Conservation (phyloP, 2,797 vertebrate species). For the Hybognathus amarus region DNA sequence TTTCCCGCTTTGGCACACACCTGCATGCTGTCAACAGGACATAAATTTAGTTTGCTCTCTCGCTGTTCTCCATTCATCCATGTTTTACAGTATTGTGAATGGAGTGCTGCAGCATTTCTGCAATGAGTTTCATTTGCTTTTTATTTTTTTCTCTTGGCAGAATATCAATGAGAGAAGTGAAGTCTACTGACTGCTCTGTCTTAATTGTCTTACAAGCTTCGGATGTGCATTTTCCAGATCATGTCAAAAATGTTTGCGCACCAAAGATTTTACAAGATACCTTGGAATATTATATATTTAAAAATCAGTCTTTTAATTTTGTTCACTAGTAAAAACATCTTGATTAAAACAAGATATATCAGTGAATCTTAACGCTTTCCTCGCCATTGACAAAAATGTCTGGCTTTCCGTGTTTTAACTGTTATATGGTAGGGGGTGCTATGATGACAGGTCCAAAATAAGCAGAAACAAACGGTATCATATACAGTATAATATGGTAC, state of each 20-base stretch:
- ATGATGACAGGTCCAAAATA: too few relatives aligned
- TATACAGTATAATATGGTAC: too few relatives aligned
- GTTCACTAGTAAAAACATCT: too few relatives aligned
- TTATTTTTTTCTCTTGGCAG: constrained; percentile 66
- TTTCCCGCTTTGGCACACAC: constrained; percentile 78
- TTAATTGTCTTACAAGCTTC: constrained; percentile 67
- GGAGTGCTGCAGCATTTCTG: constrained; percentile 43
- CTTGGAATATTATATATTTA: too few relatives aligned
- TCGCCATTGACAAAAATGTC: too few relatives aligned
- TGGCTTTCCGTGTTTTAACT: too few relatives aligned
- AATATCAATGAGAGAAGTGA: constrained; percentile 53
- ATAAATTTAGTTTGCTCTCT: constrained; percentile 68
- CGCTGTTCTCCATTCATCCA: constrained; percentile 59
- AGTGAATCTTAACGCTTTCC: too few relatives aligned
- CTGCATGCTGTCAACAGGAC: constrained; percentile 75
- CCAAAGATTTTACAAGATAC: neutral
- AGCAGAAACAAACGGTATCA: too few relatives aligned
- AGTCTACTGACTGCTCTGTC: constrained; percentile 58
- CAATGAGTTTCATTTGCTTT: constrained; percentile 32
- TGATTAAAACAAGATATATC: too few relatives aligned
- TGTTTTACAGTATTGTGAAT: constrained; percentile 67
- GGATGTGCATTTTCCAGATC: constrained; percentile 1
- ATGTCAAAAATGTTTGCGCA: neutral
- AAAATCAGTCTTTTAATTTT: too few relatives aligned
- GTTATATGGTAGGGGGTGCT: too few relatives aligned